Percentiles rank a stretch among this genome's conserved stretches.
Conservation (phyloP, 2,888 invertebrate species). For the Cyclophora albipunctata region DNA sequence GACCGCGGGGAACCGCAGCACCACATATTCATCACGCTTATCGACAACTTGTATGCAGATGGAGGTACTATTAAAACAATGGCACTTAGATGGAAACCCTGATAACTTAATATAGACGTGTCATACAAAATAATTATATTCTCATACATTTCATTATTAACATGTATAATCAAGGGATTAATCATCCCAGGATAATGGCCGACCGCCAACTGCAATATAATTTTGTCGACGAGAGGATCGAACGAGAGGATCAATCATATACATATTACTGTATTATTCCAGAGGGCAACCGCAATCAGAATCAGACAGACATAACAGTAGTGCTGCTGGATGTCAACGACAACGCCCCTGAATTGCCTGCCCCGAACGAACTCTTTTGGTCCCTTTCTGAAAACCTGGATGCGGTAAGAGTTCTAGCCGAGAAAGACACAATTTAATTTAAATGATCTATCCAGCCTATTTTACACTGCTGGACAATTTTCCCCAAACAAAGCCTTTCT, state of each 20-base stretch:
- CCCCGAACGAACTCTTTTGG: conserved; percentile 38
- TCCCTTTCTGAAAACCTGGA: conserved; percentile 39
- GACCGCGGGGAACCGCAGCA: conserved; percentile 64
- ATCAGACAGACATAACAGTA: conserved; percentile 52
- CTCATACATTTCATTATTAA: no score
- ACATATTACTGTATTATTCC: conserved; percentile 3
- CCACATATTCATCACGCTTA: conserved; percentile 61
- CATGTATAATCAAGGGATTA: no score
- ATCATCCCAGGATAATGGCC: no score
- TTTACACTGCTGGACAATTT: no score
- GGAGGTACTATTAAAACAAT: conserved; percentile 42
- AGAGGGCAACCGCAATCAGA: conserved; percentile 58
- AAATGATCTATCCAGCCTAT: not conserved
- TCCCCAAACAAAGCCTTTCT: no score
- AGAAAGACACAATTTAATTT: not conserved
- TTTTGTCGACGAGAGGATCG: no score
- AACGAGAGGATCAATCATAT: no score
- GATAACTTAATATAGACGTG: no score
- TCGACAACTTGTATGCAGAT: conserved; percentile 68
- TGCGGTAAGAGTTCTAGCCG: conserved; percentile 28
- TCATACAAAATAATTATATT: no score
- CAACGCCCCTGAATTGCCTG: conserved; percentile 71
- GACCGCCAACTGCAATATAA: no score
- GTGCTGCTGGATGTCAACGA: conserved; percentile 77
- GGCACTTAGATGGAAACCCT: not conserved